These are phyloP conservation scores for Channallabes apus DNA, from an alignment of 2,797 vertebrate genomes.

Conservation along the genomic window DNA sequence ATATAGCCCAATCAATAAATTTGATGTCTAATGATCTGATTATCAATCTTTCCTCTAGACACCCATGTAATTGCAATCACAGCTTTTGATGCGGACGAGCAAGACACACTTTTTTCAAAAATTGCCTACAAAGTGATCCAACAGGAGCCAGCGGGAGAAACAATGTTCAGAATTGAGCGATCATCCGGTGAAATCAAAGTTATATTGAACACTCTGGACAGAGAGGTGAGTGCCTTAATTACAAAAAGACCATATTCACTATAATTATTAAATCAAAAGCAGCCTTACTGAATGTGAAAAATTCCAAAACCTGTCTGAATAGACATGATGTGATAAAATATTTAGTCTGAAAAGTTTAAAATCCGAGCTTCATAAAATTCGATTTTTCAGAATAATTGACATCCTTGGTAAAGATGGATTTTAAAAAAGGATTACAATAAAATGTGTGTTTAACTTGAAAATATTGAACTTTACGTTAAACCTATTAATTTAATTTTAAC, in stretches of 20 bases:
- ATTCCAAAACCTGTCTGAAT: neutral
- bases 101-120: slow-evolving; percentile 62
- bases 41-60: slow-evolving; percentile 64
- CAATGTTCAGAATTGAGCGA: slow-evolving; percentile 76
- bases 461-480: neutral
- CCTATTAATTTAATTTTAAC: neutral
- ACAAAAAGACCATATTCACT: neutral
- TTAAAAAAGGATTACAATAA: neutral
- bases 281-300: neutral
- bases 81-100: slow-evolving; percentile 83
- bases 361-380: neutral
- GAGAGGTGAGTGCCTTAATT: slow-evolving; percentile 81
- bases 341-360: neutral
- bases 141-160: slow-evolving; percentile 55
- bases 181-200: slow-evolving; percentile 79
- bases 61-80: slow-evolving; percentile 79
- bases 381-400: neutral
- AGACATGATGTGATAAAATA: too few species aligned
- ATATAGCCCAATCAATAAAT: neutral
- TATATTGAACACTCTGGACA: slow-evolving; percentile 74
- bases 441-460: neutral
- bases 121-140: slow-evolving; percentile 78
- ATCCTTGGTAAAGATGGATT: neutral
- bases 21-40: too few species aligned
- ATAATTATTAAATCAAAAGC: neutral